phyloP scores from a whole-genome alignment of 2,797 vertebrate species.

The Pelodytes ibericus region DNA sequence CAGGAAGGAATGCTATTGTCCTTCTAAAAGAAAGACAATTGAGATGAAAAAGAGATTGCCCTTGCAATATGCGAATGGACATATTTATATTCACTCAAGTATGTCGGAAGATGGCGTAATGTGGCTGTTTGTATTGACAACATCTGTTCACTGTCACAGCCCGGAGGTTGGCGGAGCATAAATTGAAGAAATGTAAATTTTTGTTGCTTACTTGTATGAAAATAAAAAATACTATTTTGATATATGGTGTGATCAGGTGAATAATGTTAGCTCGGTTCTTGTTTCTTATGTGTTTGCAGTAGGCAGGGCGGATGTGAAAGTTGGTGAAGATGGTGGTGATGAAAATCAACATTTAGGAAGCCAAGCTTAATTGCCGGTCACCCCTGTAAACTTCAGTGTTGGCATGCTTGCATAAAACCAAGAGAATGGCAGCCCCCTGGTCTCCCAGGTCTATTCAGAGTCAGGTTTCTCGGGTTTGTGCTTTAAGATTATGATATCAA shows the following conservation, averaged over 20 bases:
- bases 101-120: conserved; percentile 56
- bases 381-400: too few relatives aligned
- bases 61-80: conserved; percentile 51
- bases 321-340: too few relatives aligned
- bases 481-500: too few relatives aligned
- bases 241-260: conserved; percentile 15
- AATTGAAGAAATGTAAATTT: conserved; percentile 66
- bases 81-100: conserved; percentile 56
- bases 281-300: too few relatives aligned
- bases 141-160: conserved; percentile 63
- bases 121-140: conserved; percentile 60
- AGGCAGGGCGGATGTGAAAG: too few relatives aligned
- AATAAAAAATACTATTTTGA: conserved; percentile 21
- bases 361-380: too few relatives aligned
- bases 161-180: conserved; percentile 57
- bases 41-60: conserved; percentile 48
- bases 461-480: too few relatives aligned
- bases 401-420: too few relatives aligned
- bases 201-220: conserved; percentile 51
- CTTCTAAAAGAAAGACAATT: conserved; percentile 38
- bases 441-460: too few relatives aligned
- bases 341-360: too few relatives aligned
- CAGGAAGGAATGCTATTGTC: conserved; percentile 29
- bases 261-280: neutral
- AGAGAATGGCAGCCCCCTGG: too few relatives aligned